phyloP scores from a whole-genome alignment of 2,888 invertebrate genomes.

The Nebria salina region DNA sequence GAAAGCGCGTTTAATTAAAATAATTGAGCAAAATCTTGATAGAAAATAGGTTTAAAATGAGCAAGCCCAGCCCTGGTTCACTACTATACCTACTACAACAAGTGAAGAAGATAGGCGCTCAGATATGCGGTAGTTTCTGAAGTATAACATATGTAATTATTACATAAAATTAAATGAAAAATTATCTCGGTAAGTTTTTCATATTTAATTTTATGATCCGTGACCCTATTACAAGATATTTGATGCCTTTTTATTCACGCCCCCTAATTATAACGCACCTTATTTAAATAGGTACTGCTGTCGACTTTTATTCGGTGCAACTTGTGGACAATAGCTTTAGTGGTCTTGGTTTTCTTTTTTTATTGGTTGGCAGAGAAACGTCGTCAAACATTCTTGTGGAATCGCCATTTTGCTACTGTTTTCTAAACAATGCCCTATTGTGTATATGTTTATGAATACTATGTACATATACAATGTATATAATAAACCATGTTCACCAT shows the following conservation, averaged over 20 bases:
- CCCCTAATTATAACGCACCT: not conserved
- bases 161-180: conserved; percentile 21
- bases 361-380: not conserved
- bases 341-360: not conserved
- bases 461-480: too few species aligned
- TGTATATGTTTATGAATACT: not conserved
- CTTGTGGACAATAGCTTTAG: not conserved
- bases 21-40: too few species aligned
- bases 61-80: not conserved
- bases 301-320: not conserved
- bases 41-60: not conserved
- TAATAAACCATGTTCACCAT: too few species aligned
- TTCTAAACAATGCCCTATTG: not conserved
- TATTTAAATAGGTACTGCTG: not conserved
- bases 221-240: not conserved
- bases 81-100: not conserved
- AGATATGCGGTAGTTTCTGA: not conserved
- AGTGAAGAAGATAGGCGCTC: not conserved
- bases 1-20: too few species aligned
- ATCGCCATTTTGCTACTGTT: not conserved
- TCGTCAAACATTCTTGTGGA: not conserved
- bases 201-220: conserved; percentile 11
- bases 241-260: not conserved
- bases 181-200: not conserved
- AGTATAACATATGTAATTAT: conserved; percentile 6